Evolutionary conservation across 2,888 invertebrate genomes (phyloP).

Genomic region (Rhamnusium bicolor): DNA sequence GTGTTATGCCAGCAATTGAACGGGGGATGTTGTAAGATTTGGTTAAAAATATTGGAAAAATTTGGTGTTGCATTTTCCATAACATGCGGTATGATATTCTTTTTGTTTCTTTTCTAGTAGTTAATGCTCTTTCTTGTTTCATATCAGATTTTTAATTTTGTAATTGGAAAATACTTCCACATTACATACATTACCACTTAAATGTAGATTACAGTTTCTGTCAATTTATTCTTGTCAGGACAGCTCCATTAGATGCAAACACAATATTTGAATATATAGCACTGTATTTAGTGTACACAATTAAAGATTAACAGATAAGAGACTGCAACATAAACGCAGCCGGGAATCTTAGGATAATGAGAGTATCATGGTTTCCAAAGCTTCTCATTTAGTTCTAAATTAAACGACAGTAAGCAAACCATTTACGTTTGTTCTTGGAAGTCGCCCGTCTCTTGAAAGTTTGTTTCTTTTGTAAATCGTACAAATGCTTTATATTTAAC

Average conservation of each 20-base stretch:
- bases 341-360: conserved; percentile 43
- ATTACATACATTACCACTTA: too few relatives aligned
- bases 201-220: background rate
- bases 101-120: too few relatives aligned
- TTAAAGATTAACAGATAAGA: conserved; percentile 27
- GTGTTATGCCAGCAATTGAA: too few relatives aligned
- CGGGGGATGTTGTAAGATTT: too few relatives aligned
- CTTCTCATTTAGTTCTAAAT: conserved; percentile 45
- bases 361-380: conserved; percentile 41
- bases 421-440: conserved; percentile 33
- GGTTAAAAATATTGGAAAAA: too few relatives aligned
- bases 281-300: background rate
- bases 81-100: too few relatives aligned
- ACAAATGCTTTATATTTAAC: background rate
- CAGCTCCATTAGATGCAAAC: background rate
- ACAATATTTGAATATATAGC: background rate
- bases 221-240: background rate
- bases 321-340: conserved; percentile 20
- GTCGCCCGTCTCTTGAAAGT: conserved; percentile 13
- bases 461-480: background rate
- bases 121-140: too few relatives aligned
- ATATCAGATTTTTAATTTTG: too few relatives aligned
- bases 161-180: too few relatives aligned
- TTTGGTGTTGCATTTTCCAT: too few relatives aligned
- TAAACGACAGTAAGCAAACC: conserved; percentile 42